Evolutionary conservation across 2,888 invertebrate species (phyloP), one percentile per base, ranked within the genome.

Genomic region (Tromatobia lineatoria): DNA sequence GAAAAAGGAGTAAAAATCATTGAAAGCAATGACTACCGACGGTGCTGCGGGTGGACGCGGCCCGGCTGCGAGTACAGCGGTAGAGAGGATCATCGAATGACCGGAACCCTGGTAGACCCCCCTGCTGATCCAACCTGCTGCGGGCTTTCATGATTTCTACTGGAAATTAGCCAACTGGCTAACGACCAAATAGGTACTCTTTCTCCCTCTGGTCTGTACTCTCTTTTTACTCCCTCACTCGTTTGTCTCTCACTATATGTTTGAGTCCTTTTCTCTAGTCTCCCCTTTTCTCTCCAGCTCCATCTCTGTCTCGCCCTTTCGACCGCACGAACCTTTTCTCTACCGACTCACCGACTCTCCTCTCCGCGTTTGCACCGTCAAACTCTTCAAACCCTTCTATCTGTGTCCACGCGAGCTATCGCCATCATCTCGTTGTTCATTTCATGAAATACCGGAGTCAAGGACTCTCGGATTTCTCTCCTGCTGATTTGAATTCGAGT

Each of bases 101-200:
- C 93, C 89, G 87, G 88, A 85, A 86, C 79, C 77, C 88, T 87
- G 85, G 83, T 71, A 80, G 80, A 83, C 74, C 76, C 78, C 80
- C 66, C 67, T 78, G 78, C 82, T 85, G 82, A 85, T 83, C 82
- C 87, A 81, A 82, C 90, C 88, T 87, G 88, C 88, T 88, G 77
- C 87, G 86, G 87, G 92, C 92, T 93, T 92, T 93, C 91, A 91
- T 93, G 93, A 93, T 92, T 93, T 89, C 92, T 92, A 91, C 92
- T 93, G 93, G 93, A 93, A 93, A 93, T 93, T 93, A 93, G 93
- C 93, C 93, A 93, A 93, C 93, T 93, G 93, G 93, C 93, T 93
- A 91, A 93, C 93, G 92, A 93, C 91, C 93, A 93, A 93, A 93
- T 92, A 91, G 92, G 89, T 73, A 89, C 85, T 88, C 87, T 83